Evolutionary conservation across 2,888 invertebrate genomes (phyloP).

Genomic region (Heliconius hortense): DNA sequence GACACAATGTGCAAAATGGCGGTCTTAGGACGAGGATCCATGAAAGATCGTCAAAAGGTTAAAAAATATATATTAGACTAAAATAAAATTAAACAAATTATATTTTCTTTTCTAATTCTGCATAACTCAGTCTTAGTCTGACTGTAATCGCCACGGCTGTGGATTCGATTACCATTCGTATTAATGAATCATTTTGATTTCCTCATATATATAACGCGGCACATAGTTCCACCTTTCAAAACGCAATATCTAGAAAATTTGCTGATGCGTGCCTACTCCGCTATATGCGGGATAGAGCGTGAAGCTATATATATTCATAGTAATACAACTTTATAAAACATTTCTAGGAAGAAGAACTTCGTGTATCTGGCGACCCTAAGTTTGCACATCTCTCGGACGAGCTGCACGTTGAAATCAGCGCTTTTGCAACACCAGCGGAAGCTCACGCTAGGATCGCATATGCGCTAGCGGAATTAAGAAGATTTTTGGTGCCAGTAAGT

Average conservation of each 20-base stretch:
- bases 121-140: neutral
- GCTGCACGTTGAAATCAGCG: slow-evolving; percentile 95
- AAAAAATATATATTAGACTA: neutral
- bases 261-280: neutral
- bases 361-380: slow-evolving; percentile 94
- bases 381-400: slow-evolving; percentile 96
- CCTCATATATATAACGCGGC: neutral
- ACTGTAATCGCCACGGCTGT: neutral
- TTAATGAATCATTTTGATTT: neutral
- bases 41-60: slow-evolving; percentile 95
- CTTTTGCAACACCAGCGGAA: slow-evolving; percentile 94
- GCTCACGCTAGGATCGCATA: slow-evolving; percentile 93
- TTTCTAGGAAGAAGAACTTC: slow-evolving; percentile 92
- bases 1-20: slow-evolving; percentile 98
- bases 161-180: neutral
- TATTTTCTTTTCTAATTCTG: too few species aligned
- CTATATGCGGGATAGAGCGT: neutral
- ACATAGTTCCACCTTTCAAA: neutral
- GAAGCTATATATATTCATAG: neutral
- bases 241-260: neutral
- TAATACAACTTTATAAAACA: neutral
- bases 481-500: slow-evolving; percentile 90
- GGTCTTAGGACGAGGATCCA: slow-evolving; percentile 94
- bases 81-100: too few species aligned
- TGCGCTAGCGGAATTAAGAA: slow-evolving; percentile 89